Evolutionary conservation across 23 tunicate species (phyloP), one percentile per base, ranked within the genome.

Genomic region (Corella eumyota): DNA sequence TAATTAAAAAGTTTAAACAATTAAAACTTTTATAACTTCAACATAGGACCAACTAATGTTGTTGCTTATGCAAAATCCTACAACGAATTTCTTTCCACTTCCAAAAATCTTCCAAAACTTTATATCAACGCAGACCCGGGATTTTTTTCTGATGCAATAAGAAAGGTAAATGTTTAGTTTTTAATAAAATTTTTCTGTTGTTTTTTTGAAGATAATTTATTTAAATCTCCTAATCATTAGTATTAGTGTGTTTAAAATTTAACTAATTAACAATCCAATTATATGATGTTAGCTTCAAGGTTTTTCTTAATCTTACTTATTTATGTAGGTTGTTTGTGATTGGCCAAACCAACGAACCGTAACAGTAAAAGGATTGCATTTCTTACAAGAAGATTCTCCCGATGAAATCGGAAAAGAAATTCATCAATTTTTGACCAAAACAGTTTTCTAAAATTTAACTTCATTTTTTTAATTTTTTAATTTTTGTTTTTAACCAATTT

Each of bases 381-480:
- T 87, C 49, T 40, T 78, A 2, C 96, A 87, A 40, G 96, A 87
- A 57, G 96, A 87, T 66, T 87, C 87, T 5, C 81, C 84, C 6
- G 62, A 61, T 30, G 76, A 71, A 55, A 87, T 87, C 32, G 79
- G 80, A 28, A 51, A 45, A 13, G 96, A 87, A 0, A 53, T 87
- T 22, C 51, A 60, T 9, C 45, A 49, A 15, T 87, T 87, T 62
- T 48, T 87, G 26, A 24, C 25, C 15, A 51, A 78, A 3, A 35
- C 64, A 35, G 96, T 78, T 34, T 78, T 84, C 17, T 47, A 29
- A 62, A 60, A 30, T 50, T 60, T 9, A 9, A 15, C 48, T 9
- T 9, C 15, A 40, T 40, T 40, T 40, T 40, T 40, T n/a, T n/a
- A n/a, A n/a, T n/a, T n/a, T n/a, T n/a, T n/a, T n/a, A n/a, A n/a